These are phyloP conservation scores for Punctoribates punctum DNA, from an alignment of 2,888 invertebrate species.

Conservation along the genomic window DNA sequence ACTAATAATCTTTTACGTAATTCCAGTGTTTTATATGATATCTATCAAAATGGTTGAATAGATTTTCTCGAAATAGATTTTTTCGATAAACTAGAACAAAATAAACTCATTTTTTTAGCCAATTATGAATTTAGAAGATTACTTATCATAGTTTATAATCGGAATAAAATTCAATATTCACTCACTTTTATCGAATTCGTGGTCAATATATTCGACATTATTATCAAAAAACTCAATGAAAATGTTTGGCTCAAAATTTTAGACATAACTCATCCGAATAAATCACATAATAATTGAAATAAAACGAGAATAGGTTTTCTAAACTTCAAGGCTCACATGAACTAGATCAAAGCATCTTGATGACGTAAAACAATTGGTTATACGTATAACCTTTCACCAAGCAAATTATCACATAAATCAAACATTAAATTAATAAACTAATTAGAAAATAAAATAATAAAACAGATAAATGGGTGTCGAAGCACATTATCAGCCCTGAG, in stretches of 20 bases:
- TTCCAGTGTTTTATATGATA: no score
- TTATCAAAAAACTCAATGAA: neutral
- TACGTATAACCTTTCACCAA: no score
- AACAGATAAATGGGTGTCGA: neutral
- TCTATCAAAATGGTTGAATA: slow-evolving; percentile 3
- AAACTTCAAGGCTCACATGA: no score
- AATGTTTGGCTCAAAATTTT: neutral
- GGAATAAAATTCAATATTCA: neutral
- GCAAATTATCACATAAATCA: no score
- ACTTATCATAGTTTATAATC: no score
- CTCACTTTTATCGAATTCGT: slow-evolving; percentile 4
- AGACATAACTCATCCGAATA: slow-evolving; percentile 5
- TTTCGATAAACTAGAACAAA: neutral
- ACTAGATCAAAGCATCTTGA: no score
- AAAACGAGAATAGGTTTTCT: no score
- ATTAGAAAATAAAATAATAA: slow-evolving; percentile 14
- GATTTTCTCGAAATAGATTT: neutral
- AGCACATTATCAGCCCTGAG: neutral
- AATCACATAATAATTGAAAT: neutral
- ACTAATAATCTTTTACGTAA: no score
- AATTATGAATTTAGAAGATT: no score
- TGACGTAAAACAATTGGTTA: no score
- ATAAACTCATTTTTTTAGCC: no score
- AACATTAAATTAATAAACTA: neutral
- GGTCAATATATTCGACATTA: neutral